Base-by-base conservation (phyloP, 2,797 vertebrate genomes). In the Synanceia verrucosa region DNA sequence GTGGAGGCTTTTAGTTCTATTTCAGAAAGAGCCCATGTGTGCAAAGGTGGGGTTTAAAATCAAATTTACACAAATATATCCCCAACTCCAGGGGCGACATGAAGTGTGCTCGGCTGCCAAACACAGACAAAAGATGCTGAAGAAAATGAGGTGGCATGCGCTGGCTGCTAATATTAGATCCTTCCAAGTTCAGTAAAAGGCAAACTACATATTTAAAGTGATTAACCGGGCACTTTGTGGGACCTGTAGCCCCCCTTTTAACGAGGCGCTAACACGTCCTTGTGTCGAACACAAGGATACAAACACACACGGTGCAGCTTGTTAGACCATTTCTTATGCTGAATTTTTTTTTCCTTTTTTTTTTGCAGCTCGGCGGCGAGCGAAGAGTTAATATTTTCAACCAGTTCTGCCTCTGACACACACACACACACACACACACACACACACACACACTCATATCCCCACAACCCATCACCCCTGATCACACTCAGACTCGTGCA, bases 351-450 rank as follows among this genome's bases (percentile, higher is more conserved):
- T n/a, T n/a, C n/a, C n/a, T n/a, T n/a, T n/a, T n/a, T n/a, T n/a
- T n/a, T 82, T 81, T 82, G 79, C 84, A 70, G 84, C 70, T 48
- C 86, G 52, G 89, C 65, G 1, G 89, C 65, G 1, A 88, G 88
- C 82, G 83, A 91, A 85, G 90, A 88, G 92, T 93, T 93, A 92
- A 92, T 89, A 89, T 92, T 92, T 92, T 87, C 90, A 88, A 91
- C 91, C 89, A 90, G 87, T 85, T 89, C 89, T 91, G 85, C 88
- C 78, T 89, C 85, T 73, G 81, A 89, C 81, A 88, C 85, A 85
- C 84, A 85, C 81, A 69, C 73, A 69, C 60, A 48, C 73, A 67
- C 36, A 51, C 58, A 66, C 60, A 53, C 65, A 48, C 36, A 43
- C 75, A 55, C 29, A 29, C 52, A 31, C 69, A 53, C 29, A 9